Conservation (phyloP, 2,888 invertebrate genomes). For the Myathropa florea region DNA sequence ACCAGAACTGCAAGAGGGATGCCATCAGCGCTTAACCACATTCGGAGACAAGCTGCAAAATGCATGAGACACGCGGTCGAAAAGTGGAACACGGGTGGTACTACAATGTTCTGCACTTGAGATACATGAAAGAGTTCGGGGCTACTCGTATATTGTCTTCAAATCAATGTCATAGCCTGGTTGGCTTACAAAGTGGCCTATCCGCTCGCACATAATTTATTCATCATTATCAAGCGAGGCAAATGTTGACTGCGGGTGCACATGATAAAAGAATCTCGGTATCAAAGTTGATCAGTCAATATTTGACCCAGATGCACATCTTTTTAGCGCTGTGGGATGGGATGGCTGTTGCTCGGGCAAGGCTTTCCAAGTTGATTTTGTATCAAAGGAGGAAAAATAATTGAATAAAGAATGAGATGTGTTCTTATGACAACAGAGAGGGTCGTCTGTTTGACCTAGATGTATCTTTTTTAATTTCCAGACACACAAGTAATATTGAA, state of each 20-base stretch:
- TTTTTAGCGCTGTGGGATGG: slow-evolving; percentile 9
- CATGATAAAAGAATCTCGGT: slow-evolving; percentile 59
- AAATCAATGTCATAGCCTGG: slow-evolving; percentile 43
- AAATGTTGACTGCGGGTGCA: slow-evolving; percentile 51
- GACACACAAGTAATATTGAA: slow-evolving; percentile 7
- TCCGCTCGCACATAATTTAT: slow-evolving; percentile 26
- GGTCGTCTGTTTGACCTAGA: slow-evolving; percentile 36
- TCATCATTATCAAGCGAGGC: slow-evolving; percentile 54
- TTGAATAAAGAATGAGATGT: slow-evolving; percentile 56
- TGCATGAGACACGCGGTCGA: not conserved
- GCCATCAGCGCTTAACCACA: not conserved
- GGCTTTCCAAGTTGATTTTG: not conserved
- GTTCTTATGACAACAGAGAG: not conserved
- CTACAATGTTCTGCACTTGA: slow-evolving; percentile 24
- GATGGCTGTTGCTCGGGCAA: not conserved
- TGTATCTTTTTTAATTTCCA: slow-evolving; percentile 31
- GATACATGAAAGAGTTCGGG: not conserved
- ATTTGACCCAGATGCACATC: slow-evolving; percentile 62
- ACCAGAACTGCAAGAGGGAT: not conserved
- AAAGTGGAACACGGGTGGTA: slow-evolving; percentile 20
- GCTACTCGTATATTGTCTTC: not conserved
- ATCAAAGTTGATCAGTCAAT: slow-evolving; percentile 71
- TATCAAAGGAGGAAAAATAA: slow-evolving; percentile 23
- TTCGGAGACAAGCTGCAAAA: not conserved
- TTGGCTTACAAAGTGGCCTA: slow-evolving; percentile 16